These are phyloP conservation scores for Artemia franciscana DNA, from an alignment of 1,140 invertebrate species.

Conservation along the genomic window DNA sequence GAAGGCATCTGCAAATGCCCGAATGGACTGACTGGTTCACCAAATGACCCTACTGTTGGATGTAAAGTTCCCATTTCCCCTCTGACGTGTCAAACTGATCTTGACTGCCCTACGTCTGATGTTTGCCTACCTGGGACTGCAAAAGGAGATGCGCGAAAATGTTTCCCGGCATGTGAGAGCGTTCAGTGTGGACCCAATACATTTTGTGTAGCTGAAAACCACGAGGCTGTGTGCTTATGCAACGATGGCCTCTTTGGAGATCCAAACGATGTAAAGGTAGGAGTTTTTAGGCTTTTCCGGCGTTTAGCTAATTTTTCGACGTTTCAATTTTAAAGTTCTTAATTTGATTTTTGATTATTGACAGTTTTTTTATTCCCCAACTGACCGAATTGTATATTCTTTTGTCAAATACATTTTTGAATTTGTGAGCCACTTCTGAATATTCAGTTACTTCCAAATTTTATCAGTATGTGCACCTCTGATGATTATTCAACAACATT, in stretches of 20 bases:
- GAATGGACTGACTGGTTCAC: slow-evolving; percentile 45
- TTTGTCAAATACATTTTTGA: too few species aligned
- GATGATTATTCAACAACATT: too few species aligned
- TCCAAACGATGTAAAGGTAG: slow-evolving; percentile 43
- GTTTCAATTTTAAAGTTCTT: too few species aligned
- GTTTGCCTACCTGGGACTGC: slow-evolving; percentile 42
- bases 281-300: too few species aligned
- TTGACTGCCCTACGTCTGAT: slow-evolving; percentile 49
- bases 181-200: slow-evolving; percentile 55
- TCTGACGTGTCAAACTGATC: slow-evolving; percentile 28
- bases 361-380: not conserved
- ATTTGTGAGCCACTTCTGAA: too few species aligned
- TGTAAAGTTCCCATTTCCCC: slow-evolving; percentile 30
- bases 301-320: too few species aligned
- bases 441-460: too few species aligned
- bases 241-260: slow-evolving; percentile 48
- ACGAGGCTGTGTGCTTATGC: slow-evolving; percentile 61
- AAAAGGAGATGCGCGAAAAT: slow-evolving; percentile 17
- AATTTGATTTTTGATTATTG: slow-evolving; percentile 5
- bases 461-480: too few species aligned
- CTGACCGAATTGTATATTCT: too few species aligned
- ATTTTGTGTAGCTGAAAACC: slow-evolving; percentile 49
- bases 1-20: slow-evolving; percentile 32
- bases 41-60: slow-evolving; percentile 32
- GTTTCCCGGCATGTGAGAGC: slow-evolving; percentile 42